Conservation (phyloP, 2,888 invertebrate species). For the Macrophya annulata region DNA sequence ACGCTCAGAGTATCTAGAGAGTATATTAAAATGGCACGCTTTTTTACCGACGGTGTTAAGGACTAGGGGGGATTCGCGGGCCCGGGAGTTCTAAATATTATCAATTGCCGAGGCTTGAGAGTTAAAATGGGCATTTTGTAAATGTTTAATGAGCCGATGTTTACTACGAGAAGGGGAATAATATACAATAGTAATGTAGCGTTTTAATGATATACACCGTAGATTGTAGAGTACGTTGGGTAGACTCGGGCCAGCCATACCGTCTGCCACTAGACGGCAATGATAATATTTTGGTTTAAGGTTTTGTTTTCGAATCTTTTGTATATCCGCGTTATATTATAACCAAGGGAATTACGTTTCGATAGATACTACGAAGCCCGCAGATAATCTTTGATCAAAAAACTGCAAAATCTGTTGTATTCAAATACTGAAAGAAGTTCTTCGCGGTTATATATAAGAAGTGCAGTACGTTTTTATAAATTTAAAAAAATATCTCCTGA, state of each 20-base stretch:
- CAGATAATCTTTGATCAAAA: neutral
- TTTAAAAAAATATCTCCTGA: too few relatives aligned
- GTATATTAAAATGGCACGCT: neutral
- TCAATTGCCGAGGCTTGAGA: conserved; percentile 46
- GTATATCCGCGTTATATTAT: conserved; percentile 16
- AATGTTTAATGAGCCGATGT: conserved; percentile 63
- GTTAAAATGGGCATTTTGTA: conserved; percentile 62
- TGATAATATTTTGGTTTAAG: conserved; percentile 48
- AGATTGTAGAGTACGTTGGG: conserved; percentile 57
- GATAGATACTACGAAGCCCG: neutral
- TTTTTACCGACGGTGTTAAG: neutral
- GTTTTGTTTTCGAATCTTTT: conserved; percentile 24
- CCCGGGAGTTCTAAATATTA: conserved; percentile 47
- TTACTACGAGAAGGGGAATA: conserved; percentile 64
- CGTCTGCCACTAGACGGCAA: conserved; percentile 41
- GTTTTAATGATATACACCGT: conserved; percentile 59
- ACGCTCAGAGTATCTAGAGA: neutral
- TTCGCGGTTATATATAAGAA: neutral
- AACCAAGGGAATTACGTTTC: neutral
- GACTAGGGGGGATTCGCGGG: neutral
- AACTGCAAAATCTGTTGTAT: neutral
- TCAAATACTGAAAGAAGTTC: neutral
- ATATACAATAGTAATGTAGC: conserved; percentile 63
- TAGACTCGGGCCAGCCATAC: conserved; percentile 55
- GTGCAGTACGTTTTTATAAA: too few relatives aligned